phyloP scores from a whole-genome alignment of 2,888 invertebrate species.

The Ormyrus nitidulus region DNA sequence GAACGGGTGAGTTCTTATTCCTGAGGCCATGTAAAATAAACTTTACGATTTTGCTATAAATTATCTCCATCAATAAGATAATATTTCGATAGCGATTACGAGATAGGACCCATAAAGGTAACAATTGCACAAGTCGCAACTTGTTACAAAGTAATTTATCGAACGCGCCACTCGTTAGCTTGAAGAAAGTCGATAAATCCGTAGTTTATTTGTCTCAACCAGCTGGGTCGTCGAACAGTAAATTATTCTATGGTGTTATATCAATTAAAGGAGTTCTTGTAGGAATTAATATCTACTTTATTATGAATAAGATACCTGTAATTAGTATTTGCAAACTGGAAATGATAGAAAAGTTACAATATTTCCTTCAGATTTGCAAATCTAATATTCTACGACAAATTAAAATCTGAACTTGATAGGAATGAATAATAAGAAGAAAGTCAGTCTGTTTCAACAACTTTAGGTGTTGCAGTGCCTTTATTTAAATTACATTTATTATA shows the following conservation, averaged over 20 bases:
- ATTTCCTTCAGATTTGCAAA: no score
- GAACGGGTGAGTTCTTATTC: conserved; percentile 13
- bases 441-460: no score
- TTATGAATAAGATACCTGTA: no score
- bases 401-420: no score
- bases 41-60: conserved; percentile 47
- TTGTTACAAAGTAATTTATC: conserved; percentile 45
- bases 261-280: background rate
- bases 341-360: no score
- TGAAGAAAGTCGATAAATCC: conserved; percentile 49
- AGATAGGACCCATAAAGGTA: conserved; percentile 39
- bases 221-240: conserved; percentile 12
- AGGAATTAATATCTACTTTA: no score
- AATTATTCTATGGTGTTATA: background rate
- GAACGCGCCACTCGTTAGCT: conserved; percentile 28
- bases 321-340: no score
- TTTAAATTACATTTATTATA: no score
- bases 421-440: no score
- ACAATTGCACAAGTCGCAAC: conserved; percentile 46
- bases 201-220: conserved; percentile 42
- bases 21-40: conserved; percentile 12
- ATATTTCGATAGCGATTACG: conserved; percentile 37
- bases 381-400: no score
- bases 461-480: no score
- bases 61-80: conserved; percentile 36